These are phyloP conservation scores for Pyrochroa serraticornis DNA, from an alignment of 2,888 invertebrate species.

Conservation along the genomic window DNA sequence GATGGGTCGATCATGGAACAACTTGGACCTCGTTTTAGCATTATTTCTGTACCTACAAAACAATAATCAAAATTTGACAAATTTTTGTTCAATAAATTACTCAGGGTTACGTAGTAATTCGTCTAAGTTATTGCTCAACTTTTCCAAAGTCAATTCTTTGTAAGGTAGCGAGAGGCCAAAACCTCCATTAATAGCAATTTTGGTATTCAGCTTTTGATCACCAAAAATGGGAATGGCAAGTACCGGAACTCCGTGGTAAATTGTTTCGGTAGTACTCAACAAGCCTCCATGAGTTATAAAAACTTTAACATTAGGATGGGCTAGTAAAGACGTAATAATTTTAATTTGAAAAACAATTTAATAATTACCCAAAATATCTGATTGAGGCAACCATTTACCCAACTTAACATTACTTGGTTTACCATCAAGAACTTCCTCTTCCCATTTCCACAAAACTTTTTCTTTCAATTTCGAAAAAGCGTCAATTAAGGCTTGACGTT, in stretches of 20 bases:
- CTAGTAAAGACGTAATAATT: too few relatives aligned
- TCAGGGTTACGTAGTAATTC: conserved; percentile 43
- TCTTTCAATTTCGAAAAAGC: conserved; percentile 62
- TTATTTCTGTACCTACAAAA: too few relatives aligned
- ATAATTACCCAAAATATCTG: conserved; percentile 34
- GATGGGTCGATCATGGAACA: conserved; percentile 28
- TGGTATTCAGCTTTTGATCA: conserved; percentile 61
- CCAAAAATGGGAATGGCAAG: conserved; percentile 61
- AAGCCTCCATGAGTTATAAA: conserved; percentile 62
- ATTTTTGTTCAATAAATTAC: conserved; percentile 36
- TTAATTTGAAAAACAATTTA: background rate
- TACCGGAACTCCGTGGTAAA: conserved; percentile 59
- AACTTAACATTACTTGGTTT: conserved; percentile 51
- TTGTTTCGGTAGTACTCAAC: conserved; percentile 58
- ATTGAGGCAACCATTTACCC: conserved; percentile 54
- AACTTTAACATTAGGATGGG: conserved; percentile 57
- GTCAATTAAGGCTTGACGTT: conserved; percentile 56
- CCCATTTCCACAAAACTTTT: conserved; percentile 59
- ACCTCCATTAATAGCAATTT: conserved; percentile 54
- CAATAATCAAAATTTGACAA: too few relatives aligned
- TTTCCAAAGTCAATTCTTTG: conserved; percentile 47
- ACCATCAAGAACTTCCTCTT: conserved; percentile 47
- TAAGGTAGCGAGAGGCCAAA: conserved; percentile 54
- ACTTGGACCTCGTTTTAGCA: conserved; percentile 17
- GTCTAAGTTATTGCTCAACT: conserved; percentile 41